A percentile compares a stretch with the other conserved stretches of the same genome.
phyloP scores from a whole-genome alignment of 2,888 invertebrate genomes.

The Oeneis ivallda region DNA sequence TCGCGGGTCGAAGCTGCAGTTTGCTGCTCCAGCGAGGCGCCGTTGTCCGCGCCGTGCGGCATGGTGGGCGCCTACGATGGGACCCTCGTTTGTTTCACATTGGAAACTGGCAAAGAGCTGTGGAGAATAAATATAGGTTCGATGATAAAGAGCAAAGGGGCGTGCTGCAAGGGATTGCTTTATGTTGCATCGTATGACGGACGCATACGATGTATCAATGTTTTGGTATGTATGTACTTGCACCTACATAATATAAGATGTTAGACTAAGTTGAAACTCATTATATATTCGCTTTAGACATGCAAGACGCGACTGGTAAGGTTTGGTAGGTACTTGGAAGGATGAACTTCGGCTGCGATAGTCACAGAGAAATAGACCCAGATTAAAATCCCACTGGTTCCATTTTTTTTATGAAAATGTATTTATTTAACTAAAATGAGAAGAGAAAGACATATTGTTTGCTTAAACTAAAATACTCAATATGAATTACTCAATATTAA shows the following conservation, averaged over 20 bases:
- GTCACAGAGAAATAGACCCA: no score
- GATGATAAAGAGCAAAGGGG: constrained; percentile 84
- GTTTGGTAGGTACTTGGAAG: no score
- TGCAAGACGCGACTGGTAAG: no score
- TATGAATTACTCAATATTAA: no score
- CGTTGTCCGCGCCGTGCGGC: constrained; percentile 59
- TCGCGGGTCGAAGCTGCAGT: constrained; percentile 88
- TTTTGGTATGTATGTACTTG: constrained; percentile 62
- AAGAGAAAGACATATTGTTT: no score
- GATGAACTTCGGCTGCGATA: no score
- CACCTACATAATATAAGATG: not conserved
- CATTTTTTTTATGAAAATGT: no score
- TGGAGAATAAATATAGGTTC: constrained; percentile 84
- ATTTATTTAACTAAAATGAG: no score
- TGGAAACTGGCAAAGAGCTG: constrained; percentile 74
- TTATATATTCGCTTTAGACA: no score
- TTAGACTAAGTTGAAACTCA: no score
- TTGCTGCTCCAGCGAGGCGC: constrained; percentile 59
- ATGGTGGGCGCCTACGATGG: constrained; percentile 91
- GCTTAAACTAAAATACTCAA: no score
- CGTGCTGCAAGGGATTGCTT: constrained; percentile 62
- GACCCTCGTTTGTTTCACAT: constrained; percentile 84
- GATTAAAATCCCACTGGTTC: no score
- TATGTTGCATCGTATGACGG: constrained; percentile 89
- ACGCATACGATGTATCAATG: constrained; percentile 81